Percentiles rank a stretch among this genome's conserved stretches.
These are phyloP conservation scores for Cheilinus undulatus DNA, from an alignment of 2,113 vertebrate genomes.

Conservation along the genomic window DNA sequence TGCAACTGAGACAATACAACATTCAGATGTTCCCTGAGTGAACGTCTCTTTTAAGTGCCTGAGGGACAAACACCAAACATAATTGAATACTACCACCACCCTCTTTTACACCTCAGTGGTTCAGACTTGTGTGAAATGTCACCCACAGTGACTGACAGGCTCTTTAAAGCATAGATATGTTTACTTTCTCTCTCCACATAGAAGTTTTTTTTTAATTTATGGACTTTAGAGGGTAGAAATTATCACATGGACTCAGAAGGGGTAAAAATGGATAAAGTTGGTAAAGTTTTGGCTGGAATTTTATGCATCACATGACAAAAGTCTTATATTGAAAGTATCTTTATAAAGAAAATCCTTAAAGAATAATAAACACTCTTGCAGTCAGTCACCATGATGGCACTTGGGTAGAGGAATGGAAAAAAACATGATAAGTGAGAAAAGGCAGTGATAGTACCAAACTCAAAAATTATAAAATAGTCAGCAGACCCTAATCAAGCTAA, in stretches of 20 bases:
- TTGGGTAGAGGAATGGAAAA: too few species aligned
- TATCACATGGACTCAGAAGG: not conserved
- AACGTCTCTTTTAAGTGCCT: not conserved
- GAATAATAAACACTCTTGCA: too few species aligned
- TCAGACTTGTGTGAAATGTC: slow-evolving; percentile 1
- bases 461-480: too few species aligned
- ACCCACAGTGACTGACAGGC: slow-evolving; percentile 1
- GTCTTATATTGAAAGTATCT: too few species aligned
- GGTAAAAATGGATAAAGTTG: too few species aligned
- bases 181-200: not conserved
- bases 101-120: not conserved
- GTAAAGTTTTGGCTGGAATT: too few species aligned
- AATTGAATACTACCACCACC: not conserved
- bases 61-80: not conserved
- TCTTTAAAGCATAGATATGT: not conserved
- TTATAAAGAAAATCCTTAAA: too few species aligned
- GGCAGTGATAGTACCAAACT: too few species aligned
- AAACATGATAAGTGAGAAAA: too few species aligned
- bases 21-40: not conserved
- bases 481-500: too few species aligned
- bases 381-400: too few species aligned
- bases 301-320: too few species aligned
- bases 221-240: not conserved
- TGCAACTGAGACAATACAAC: not conserved
- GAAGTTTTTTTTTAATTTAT: not conserved